Conservation (phyloP, 2,888 invertebrate species). For the Lepeophtheirus nordmannii region DNA sequence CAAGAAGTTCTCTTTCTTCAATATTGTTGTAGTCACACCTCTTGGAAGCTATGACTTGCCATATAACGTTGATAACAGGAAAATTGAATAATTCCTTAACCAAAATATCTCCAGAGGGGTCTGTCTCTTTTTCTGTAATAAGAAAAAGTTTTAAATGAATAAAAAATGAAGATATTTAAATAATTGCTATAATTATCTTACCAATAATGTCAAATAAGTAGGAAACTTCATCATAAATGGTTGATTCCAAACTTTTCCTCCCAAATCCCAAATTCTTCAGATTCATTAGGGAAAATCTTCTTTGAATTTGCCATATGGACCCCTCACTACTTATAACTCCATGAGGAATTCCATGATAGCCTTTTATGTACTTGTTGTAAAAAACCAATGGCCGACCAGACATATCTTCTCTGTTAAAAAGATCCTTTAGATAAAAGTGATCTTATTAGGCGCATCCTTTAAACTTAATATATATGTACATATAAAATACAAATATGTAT, state of each 20-base stretch:
- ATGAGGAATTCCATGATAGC: not conserved
- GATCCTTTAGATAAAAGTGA: not conserved
- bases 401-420: not conserved
- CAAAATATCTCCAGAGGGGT: not conserved
- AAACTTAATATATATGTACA: no score
- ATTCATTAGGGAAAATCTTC: slow-evolving; percentile 14
- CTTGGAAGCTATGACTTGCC: slow-evolving; percentile 20
- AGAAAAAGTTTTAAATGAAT: not conserved
- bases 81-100: not conserved
- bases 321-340: not conserved
- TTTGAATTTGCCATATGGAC: not conserved
- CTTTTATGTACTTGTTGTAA: not conserved
- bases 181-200: not conserved
- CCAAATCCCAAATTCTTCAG: slow-evolving; percentile 17
- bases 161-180: not conserved
- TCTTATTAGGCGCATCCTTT: no score
- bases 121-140: not conserved
- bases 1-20: not conserved
- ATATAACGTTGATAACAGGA: slow-evolving; percentile 9
- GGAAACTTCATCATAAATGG: not conserved
- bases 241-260: not conserved
- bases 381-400: not conserved
- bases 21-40: not conserved
- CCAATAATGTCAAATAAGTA: not conserved
- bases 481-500: no score